These are phyloP conservation scores for Garra rufa DNA, from an alignment of 2,113 vertebrate species.

Conservation along the genomic window DNA sequence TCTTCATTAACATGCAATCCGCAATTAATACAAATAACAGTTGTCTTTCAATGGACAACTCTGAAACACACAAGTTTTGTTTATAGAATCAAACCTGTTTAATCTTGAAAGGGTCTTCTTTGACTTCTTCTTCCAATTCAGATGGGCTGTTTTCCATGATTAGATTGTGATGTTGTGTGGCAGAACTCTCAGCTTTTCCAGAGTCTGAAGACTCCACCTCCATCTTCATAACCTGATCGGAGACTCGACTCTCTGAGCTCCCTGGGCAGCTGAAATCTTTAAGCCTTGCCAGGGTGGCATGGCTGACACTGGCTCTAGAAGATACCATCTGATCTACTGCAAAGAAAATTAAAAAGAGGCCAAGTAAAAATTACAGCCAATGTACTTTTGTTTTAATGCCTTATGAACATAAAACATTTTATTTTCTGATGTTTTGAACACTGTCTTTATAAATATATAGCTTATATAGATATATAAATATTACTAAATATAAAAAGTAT, in stretches of 20 bases:
- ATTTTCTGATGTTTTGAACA: neutral
- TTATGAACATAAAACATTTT: neutral
- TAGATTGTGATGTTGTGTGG: neutral
- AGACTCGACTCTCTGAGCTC: slow-evolving; percentile 33
- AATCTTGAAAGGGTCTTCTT: slow-evolving; percentile 24
- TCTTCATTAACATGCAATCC: neutral
- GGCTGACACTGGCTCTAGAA: slow-evolving; percentile 55
- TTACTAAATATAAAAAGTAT: neutral
- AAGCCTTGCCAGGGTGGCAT: slow-evolving; percentile 71
- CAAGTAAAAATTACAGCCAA: too few relatives aligned
- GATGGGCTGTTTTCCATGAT: slow-evolving; percentile 31
- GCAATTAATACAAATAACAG: slow-evolving; percentile 24
- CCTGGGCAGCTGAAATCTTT: slow-evolving; percentile 67
- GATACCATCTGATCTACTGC: slow-evolving; percentile 48
- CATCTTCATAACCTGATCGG: neutral
- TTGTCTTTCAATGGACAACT: slow-evolving; percentile 27
- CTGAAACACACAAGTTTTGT: neutral
- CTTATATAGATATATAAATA: neutral
- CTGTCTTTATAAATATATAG: neutral
- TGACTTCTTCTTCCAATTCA: slow-evolving; percentile 49
- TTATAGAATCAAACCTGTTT: slow-evolving; percentile 32
- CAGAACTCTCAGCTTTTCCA: neutral
- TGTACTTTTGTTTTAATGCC: neutral
- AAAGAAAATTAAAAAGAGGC: slow-evolving; percentile 5
- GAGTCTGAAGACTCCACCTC: neutral